Percentiles rank a stretch among this genome's conserved stretches.
phyloP scores from a whole-genome alignment of 2,113 vertebrate species.

The Podilymbus podiceps region DNA sequence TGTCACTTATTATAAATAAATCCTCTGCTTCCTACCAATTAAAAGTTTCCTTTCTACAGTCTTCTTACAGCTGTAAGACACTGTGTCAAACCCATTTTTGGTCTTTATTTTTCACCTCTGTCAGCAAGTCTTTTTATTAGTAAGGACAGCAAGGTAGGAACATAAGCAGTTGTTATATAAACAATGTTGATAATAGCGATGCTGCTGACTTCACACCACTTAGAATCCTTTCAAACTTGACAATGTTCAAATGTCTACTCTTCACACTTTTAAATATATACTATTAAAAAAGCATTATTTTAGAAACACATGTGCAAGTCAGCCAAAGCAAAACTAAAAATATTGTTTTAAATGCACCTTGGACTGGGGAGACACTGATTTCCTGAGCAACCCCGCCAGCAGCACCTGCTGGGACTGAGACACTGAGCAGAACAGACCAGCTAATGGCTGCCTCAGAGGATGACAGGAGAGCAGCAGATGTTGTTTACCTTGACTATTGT shows the following conservation, averaged over 20 bases:
- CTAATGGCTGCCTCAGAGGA: background rate
- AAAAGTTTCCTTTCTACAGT: background rate
- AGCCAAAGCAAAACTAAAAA: background rate
- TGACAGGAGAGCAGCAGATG: slow-evolving; percentile 1
- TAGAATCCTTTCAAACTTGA: background rate
- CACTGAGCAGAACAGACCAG: background rate
- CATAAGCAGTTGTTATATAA: background rate
- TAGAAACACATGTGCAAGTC: background rate
- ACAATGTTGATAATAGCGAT: background rate
- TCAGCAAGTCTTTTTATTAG: background rate
- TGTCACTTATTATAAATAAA: background rate
- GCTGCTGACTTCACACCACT: background rate
- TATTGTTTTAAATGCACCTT: background rate
- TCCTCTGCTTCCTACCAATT: background rate
- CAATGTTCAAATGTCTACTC: background rate
- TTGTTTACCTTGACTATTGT: background rate
- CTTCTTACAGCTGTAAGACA: background rate
- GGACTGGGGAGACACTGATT: background rate
- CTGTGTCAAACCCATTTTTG: background rate
- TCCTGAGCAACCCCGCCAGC: background rate
- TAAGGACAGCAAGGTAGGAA: background rate
- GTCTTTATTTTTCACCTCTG: background rate
- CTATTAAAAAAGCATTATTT: background rate
- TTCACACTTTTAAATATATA: background rate
- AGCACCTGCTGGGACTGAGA: background rate